These are phyloP conservation scores for Nemurella pictetii DNA, from an alignment of 2,888 invertebrate species.

Conservation along the genomic window DNA sequence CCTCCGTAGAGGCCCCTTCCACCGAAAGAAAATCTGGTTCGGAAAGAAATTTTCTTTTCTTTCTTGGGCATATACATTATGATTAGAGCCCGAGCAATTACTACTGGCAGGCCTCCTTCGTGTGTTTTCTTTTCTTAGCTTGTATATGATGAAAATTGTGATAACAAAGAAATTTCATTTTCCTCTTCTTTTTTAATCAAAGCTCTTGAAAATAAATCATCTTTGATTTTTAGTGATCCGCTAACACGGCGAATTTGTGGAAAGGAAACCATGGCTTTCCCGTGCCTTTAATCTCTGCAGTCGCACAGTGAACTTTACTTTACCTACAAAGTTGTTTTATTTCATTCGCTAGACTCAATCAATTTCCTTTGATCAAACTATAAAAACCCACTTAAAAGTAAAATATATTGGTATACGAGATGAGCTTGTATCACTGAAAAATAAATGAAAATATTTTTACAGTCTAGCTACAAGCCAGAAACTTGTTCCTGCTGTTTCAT, in stretches of 20 bases:
- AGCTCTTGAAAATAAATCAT: not conserved
- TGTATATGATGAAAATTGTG: not conserved
- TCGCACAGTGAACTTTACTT: not conserved
- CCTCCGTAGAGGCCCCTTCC: not conserved
- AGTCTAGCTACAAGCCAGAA: no score
- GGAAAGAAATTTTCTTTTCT: not conserved
- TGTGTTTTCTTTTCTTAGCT: not conserved
- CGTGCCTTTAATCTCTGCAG: no score
- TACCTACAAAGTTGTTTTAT: not conserved
- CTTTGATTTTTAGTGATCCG: not conserved
- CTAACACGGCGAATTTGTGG: not conserved
- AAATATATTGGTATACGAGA: not conserved
- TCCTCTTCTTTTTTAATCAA: not conserved
- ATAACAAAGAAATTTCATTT: not conserved
- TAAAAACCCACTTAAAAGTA: not conserved
- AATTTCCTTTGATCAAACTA: not conserved
- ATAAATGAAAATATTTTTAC: not conserved
- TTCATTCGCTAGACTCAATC: not conserved
- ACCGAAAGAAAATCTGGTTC: not conserved
- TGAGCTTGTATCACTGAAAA: not conserved
- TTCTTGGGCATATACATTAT: not conserved
- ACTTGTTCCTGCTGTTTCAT: no score
- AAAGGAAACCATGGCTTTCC: not conserved
- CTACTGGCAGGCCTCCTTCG: not conserved
- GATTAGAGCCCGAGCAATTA: not conserved